These are phyloP conservation scores for Cheilosia variabilis DNA, from an alignment of 2,888 invertebrate species.

Conservation along the genomic window DNA sequence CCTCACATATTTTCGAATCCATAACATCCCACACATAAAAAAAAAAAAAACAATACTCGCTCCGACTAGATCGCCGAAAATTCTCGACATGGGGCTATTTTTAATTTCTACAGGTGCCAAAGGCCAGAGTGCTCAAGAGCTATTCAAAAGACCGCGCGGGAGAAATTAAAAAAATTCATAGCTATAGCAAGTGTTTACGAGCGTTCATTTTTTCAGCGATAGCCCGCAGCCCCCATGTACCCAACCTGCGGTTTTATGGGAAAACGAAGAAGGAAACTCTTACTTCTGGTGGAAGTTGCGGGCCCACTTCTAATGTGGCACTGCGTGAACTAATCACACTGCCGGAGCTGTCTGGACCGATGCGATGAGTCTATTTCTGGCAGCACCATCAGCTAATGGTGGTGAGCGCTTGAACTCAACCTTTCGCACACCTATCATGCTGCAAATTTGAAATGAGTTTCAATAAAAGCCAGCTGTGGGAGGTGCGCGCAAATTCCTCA, in stretches of 20 bases:
- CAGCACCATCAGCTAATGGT: conserved; percentile 48
- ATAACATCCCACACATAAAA: conserved; percentile 60
- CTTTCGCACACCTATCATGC: conserved; percentile 64
- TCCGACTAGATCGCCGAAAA: conserved; percentile 23
- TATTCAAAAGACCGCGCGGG: conserved; percentile 57
- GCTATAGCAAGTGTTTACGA: conserved; percentile 71
- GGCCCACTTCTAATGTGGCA: conserved; percentile 19
- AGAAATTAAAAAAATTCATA: conserved; percentile 68
- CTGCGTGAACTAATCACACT: conserved; percentile 29
- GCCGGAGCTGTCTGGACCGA: conserved; percentile 28
- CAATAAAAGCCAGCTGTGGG: conserved; percentile 65
- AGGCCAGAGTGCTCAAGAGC: conserved; percentile 55
- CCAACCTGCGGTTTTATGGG: conserved; percentile 38
- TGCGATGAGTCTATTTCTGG: conserved; percentile 58
- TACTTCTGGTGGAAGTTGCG: conserved; percentile 74
- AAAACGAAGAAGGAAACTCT: conserved; percentile 56
- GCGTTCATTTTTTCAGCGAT: conserved; percentile 54
- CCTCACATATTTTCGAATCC: conserved; percentile 68
- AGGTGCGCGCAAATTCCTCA: conserved; percentile 56
- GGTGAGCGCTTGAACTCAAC: conserved; percentile 68
- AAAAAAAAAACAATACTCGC: conserved; percentile 35
- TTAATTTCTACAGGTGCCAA: conserved; percentile 74
- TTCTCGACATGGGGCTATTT: conserved; percentile 70
- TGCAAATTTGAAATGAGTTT: conserved; percentile 62
- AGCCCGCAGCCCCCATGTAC: conserved; percentile 12